Percentiles rank a stretch among this genome's conserved stretches.
Conservation (phyloP, 2,888 invertebrate species). For the Cryptosula pallasiana region DNA sequence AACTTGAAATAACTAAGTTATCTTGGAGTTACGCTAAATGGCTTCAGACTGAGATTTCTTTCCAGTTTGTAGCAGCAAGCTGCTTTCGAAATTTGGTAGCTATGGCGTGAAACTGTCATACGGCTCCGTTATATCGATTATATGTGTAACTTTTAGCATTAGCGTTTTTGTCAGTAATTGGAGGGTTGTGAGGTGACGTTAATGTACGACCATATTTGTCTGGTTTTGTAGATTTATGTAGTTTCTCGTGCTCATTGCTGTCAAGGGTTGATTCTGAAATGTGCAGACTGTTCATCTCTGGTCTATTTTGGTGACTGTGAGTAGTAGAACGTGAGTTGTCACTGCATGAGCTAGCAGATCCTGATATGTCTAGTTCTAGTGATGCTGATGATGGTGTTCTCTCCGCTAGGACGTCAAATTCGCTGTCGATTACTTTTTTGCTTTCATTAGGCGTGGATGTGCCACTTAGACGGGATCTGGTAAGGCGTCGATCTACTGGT, state of each 20-base stretch:
- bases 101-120: no score
- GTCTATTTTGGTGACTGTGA: not conserved
- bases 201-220: no score
- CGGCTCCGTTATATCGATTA: no score
- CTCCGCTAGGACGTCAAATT: not conserved
- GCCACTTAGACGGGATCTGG: constrained; percentile 20
- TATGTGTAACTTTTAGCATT: no score
- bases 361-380: not conserved
- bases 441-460: not conserved
- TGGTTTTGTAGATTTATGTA: not conserved
- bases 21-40: no score
- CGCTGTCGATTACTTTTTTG: not conserved
- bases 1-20: no score
- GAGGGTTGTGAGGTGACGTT: no score
- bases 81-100: no score
- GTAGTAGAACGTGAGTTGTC: not conserved
- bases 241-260: not conserved
- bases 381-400: not conserved
- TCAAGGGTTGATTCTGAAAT: constrained; percentile 10
- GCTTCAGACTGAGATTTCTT: no score
- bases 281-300: not conserved
- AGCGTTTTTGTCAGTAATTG: not conserved
- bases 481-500: not conserved
- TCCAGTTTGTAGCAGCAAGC: no score
- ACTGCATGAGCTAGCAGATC: not conserved